Conservation (phyloP, 2,113 vertebrate genomes). For the Notechis scutatus region DNA sequence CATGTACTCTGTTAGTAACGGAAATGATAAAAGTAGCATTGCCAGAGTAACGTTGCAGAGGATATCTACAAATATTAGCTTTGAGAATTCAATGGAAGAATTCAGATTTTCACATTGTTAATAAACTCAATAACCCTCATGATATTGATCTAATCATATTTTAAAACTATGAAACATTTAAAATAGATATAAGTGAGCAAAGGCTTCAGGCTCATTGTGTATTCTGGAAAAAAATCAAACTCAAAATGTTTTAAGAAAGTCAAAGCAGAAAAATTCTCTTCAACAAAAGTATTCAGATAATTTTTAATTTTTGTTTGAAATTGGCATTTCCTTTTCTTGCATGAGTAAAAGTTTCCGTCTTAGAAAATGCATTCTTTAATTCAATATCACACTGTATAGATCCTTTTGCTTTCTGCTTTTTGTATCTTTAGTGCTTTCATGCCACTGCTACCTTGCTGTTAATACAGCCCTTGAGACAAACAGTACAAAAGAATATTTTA, state of each 20-base stretch:
- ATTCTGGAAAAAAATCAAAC: background rate
- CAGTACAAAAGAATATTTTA: background rate
- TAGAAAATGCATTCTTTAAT: background rate
- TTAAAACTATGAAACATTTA: background rate
- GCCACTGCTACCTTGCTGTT: background rate
- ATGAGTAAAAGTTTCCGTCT: background rate
- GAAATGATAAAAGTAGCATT: background rate
- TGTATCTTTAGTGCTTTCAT: background rate
- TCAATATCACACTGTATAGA: background rate
- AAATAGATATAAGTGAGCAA: background rate
- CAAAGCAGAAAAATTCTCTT: background rate
- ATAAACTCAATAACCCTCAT: background rate
- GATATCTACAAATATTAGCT: background rate
- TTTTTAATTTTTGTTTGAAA: background rate
- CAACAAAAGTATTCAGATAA: background rate
- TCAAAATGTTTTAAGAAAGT: background rate
- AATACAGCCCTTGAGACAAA: background rate
- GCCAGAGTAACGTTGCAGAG: background rate
- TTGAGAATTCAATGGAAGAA: background rate
- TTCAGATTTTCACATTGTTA: background rate
- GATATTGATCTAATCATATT: background rate
- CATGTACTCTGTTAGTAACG: background rate
- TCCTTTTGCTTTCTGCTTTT: background rate
- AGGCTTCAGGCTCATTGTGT: background rate
- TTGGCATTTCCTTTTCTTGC: background rate